Percentiles rank a stretch among this genome's conserved stretches.
Conservation (phyloP, 2,888 invertebrate genomes). For the Yponomeuta plumbellus region DNA sequence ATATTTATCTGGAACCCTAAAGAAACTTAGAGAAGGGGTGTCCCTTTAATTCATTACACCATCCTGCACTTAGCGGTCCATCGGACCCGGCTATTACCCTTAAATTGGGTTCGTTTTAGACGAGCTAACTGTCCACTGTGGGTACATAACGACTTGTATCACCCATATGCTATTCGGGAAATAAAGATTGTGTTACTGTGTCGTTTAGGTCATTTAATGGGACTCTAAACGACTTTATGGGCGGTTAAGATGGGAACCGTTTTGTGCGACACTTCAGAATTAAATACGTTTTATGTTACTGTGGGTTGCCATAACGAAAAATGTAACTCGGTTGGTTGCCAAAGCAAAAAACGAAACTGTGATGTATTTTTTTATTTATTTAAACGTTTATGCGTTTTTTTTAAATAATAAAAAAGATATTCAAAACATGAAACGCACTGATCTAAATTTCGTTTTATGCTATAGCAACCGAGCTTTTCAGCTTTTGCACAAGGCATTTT, state of each 20-base stretch:
- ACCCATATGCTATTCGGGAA: constrained; percentile 17
- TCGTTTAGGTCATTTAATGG: constrained; percentile 6
- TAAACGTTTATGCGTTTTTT: too few species aligned
- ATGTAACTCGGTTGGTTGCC: too few species aligned
- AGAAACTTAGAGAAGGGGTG: constrained; percentile 1
- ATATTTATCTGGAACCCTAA: neutral
- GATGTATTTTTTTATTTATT: too few species aligned
- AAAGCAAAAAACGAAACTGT: too few species aligned
- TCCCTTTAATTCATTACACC: constrained; percentile 56
- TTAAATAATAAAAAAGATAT: too few species aligned
- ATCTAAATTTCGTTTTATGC: too few species aligned
- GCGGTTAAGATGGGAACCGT: neutral
- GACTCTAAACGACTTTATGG: neutral
- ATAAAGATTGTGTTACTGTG: constrained; percentile 4
- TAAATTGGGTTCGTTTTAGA: constrained; percentile 49
- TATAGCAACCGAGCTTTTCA: too few species aligned
- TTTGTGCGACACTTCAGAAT: neutral
- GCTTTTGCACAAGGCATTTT: neutral
- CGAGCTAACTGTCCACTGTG: constrained; percentile 56
- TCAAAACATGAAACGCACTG: too few species aligned
- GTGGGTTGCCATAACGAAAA: too few species aligned
- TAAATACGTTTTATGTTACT: neutral
- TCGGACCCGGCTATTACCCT: constrained; percentile 58
- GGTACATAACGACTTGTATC: constrained; percentile 44
- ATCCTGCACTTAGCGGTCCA: constrained; percentile 48